Evolutionary conservation across 2,888 invertebrate genomes (phyloP), one percentile per base, ranked within the genome.

Genomic region (Drosophila buzzatii): DNA sequence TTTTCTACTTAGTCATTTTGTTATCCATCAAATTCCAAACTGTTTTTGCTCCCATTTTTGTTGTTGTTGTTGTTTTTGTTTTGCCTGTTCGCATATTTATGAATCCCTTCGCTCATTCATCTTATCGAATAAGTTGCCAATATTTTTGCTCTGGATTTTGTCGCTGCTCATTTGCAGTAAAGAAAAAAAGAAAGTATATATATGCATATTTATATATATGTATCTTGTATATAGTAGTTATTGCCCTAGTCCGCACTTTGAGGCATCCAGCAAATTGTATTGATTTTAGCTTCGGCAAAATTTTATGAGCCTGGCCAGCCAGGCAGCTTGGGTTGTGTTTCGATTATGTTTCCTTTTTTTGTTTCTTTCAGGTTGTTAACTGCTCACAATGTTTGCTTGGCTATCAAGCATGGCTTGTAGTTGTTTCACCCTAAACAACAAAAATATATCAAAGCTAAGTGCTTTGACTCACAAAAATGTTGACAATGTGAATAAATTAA

Each of bases 151-250:
- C n/a, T 55, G 41, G 23, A 66, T 44, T 49, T 69, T 69, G 53
- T 49, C 67, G 52, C 56, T 71, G 63, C 68, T 88, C 80, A 88
- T 86, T 86, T 86, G 88, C 86, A 85, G 88, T 86, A 86, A 88
- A 87, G 81, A 76, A 70, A 35, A 3, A 27, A 27, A 27, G 27
- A 5, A 27, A 27, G 16, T 39, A 39, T 23, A 27, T 23, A 37
- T 1, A 16, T 35, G 18, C 6, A 51, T n/a, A 49, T 33, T 2
- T 16, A 31, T 9, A 51, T 51, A 51, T 14, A 35, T 20, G 18
- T 18, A 18, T 52, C 12, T 23, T 20, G n/a, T 75, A 76, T 37
- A 39, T 33, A 9, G 53, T 55, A 49, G 64, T 49, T 49, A 65
- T 55, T 37, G 27, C 65, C 47, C 37, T 23, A 37, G 35, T 27